Base-by-base conservation (phyloP, 2,113 vertebrate species). In the Kobus ellipsiprymnus region DNA sequence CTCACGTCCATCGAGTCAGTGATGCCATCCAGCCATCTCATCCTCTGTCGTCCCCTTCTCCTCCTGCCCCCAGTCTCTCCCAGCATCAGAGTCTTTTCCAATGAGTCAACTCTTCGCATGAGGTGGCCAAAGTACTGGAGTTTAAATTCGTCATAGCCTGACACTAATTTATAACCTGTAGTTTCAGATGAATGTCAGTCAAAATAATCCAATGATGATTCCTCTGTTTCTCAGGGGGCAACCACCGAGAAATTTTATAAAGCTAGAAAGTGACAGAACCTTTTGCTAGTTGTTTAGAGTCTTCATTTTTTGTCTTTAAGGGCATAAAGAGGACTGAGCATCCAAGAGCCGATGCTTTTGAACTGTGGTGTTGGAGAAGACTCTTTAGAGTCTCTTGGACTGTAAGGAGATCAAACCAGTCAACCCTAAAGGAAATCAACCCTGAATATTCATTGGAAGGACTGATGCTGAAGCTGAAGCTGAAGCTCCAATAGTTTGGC, bases 121-220 rank as follows among this genome's bases (percentile, higher is more conserved):
- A 40, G 40, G 40, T 40, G 40, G 40, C 40, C 40, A 40, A 40
- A 40, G 40, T 40, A 40, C 40, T 40, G 40, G 40, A 40, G 40
- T 40, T 40, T 40, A 40, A 40, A 40, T 40, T 57, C 13, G 44
- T 92, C 85, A 94, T 62, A 95, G 80, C 25, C 44, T 96, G 86
- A 94, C 50, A 54, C 19, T 48, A 74, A 92, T 87, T 85, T 95
- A 29, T 92, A 92, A 90, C 60, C 91, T 93, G 6, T 52, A 55
- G 36, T 94, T 96, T 95, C 89, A 92, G 71, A 88, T 57, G 46
- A 16, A 71, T 62, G 19, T 87, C 50, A 94, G 40, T 95, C 74
- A 94, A 44, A 95, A 71, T 60, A 95, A 87, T 93, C 80, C 40
- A 87, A 8, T 85, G 44, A 90, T 94, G 46, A 84, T 81, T 80